Evolutionary conservation across 2,797 vertebrate genomes (phyloP), one percentile per base, ranked within the genome.

Genomic region (Poeciliopsis paucimaculata): DNA sequence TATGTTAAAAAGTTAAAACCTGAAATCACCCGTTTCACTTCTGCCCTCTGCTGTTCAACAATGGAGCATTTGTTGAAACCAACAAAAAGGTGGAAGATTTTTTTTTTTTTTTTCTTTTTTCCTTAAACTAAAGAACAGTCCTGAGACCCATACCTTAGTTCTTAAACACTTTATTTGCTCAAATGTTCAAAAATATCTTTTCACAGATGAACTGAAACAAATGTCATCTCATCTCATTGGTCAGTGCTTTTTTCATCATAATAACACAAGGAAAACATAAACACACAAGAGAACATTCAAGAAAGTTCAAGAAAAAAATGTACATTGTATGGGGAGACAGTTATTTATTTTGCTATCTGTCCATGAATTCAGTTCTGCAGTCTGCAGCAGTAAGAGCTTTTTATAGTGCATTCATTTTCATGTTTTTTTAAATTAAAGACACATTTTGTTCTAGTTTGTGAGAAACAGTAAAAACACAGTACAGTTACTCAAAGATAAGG

Each of bases 101-200:
- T 34, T 62, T 31, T 73, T 23, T 2, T 51, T 6, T 51, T 34
- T 6, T 23, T 26, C 11, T 66, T 5, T 12, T 41, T 41, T 43
- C 1, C 20, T 41, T 23, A 43, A 8, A 39, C 1, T n/a, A 26
- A 43, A 26, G 34, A 41, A 70, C 20, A 70, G 20, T 41, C 10
- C 34, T 39, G 66, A 70, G 12, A 70, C 23, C 4, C 36, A 70
- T 13, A 46, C 2, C 7, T 51, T n/a, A 47, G 77, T 82, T 87
- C 51, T 81, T 66, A 83, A 92, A 82, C 88, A 88, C 91, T 70
- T 95, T 93, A 93, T 91, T 93, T 84, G 90, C 85, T 90, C 82
- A 82, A 92, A 83, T 72, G 41, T 92, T 91, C 23, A 88, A 90
- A 93, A 93, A 92, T 90, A 93, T 82, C 80, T 87, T 88, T 92